Percentiles rank a stretch among this genome's conserved stretches.
Conservation (phyloP, 1,140 invertebrate genomes). For the Saxidomus purpurata region DNA sequence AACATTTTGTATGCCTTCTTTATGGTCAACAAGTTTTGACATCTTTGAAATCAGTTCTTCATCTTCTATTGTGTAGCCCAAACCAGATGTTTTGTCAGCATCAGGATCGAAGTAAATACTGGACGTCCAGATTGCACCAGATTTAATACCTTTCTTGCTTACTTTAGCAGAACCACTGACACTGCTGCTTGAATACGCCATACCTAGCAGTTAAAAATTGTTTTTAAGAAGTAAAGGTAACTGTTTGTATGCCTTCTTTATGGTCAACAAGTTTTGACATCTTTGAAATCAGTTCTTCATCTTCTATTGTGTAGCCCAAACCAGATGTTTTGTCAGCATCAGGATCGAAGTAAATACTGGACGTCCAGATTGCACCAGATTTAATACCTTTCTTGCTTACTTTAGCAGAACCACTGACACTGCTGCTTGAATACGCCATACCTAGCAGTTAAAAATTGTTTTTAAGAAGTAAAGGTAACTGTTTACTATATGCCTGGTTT, state of each 20-base stretch:
- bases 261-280: not conserved
- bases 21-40: not conserved
- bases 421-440: too few species aligned
- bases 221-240: too few species aligned
- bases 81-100: not conserved
- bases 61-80: not conserved
- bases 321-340: not conserved
- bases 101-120: slow-evolving; percentile 45
- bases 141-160: too few species aligned
- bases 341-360: slow-evolving; percentile 36
- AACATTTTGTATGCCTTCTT: slow-evolving; percentile 11
- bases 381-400: too few species aligned
- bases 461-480: too few species aligned
- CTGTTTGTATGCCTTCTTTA: slow-evolving; percentile 22
- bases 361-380: not conserved
- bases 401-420: too few species aligned
- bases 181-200: too few species aligned
- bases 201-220: too few species aligned
- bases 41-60: not conserved
- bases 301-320: not conserved
- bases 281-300: not conserved
- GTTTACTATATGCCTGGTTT: too few species aligned
- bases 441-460: too few species aligned
- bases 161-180: too few species aligned
- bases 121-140: not conserved